phyloP scores from a whole-genome alignment of 2,797 vertebrate species.

The Sebastes steindachneri region DNA sequence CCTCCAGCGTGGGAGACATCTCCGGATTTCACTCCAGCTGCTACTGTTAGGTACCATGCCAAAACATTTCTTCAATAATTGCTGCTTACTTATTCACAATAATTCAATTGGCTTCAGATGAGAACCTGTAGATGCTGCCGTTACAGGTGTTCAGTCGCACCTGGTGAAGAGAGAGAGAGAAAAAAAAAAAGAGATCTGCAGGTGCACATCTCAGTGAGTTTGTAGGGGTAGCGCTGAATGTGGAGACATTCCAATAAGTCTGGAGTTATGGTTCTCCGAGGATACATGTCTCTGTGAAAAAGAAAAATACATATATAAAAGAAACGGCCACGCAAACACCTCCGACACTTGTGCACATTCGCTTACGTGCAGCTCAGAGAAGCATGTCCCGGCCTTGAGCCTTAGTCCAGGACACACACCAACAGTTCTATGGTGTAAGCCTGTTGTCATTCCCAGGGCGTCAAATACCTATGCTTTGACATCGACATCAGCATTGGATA shows the following conservation, averaged over 20 bases:
- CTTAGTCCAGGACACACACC: no score
- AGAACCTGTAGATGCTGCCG: conserved; percentile 12
- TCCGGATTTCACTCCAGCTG: conserved; percentile 25
- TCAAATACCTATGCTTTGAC: no score
- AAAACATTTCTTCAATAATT: conserved; percentile 28
- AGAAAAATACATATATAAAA: no score
- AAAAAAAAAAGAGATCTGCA: background rate
- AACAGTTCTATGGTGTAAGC: no score
- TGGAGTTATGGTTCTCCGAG: background rate
- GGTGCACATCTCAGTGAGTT: background rate
- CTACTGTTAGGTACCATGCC: background rate
- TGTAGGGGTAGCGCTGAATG: background rate
- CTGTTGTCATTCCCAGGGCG: no score
- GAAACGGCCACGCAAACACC: no score
- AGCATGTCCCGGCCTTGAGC: no score
- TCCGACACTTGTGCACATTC: no score
- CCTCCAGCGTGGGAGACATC: background rate
- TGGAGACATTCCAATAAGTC: background rate
- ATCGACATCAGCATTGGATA: no score
- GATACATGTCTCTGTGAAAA: background rate
- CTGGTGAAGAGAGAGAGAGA: background rate
- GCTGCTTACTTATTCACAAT: conserved; percentile 34
- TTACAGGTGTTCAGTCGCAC: conserved; percentile 50
- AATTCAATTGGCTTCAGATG: conserved; percentile 41
- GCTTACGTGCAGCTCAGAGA: no score